phyloP scores from a whole-genome alignment of 2,113 vertebrate genomes.

The Elaphurus davidianus region DNA sequence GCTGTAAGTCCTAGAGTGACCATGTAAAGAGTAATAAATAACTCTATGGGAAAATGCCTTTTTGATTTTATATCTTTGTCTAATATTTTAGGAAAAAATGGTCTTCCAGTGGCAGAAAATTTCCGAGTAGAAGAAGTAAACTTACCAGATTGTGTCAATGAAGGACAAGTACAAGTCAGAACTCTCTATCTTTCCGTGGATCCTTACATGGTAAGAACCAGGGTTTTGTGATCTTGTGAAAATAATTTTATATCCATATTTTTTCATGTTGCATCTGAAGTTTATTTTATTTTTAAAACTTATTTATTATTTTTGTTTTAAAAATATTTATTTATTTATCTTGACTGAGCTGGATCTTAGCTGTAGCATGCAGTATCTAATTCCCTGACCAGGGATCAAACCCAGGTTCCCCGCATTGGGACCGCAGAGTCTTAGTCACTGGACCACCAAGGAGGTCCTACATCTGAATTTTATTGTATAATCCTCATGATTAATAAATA shows the following conservation, averaged over 20 bases:
- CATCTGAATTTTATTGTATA: slow-evolving; percentile 28
- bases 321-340: background rate
- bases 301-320: background rate
- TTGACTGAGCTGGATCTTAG: background rate
- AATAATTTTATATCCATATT: slow-evolving; percentile 7
- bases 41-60: background rate
- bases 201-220: slow-evolving; percentile 93
- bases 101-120: slow-evolving; percentile 88
- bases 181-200: slow-evolving; percentile 96
- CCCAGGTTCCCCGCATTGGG: background rate
- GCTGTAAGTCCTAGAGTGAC: background rate
- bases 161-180: slow-evolving; percentile 86
- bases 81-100: slow-evolving; percentile 85
- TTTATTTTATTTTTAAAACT: background rate
- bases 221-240: background rate
- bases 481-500: background rate
- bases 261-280: background rate
- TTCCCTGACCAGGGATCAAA: background rate
- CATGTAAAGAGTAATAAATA: slow-evolving; percentile 18
- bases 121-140: slow-evolving; percentile 87
- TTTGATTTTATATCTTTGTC: slow-evolving; percentile 51
- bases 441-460: background rate
- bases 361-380: background rate
- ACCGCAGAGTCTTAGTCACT: background rate
- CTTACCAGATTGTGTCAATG: slow-evolving; percentile 80